Conservation (phyloP, 2,888 invertebrate genomes). For the Platycheirus rosarum region DNA sequence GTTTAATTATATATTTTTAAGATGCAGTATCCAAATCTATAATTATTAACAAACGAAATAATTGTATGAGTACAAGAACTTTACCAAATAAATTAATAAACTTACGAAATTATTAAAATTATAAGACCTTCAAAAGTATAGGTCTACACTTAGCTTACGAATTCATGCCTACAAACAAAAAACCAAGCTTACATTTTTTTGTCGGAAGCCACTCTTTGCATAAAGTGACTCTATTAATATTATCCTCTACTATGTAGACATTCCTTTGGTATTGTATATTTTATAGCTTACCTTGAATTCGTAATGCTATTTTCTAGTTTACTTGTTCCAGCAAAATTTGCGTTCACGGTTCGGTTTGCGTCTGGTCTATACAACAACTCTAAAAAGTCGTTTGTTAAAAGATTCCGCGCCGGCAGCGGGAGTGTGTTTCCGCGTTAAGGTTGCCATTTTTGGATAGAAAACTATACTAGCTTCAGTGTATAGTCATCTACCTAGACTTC, state of each 20-base stretch:
- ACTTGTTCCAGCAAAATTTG: slow-evolving; percentile 23
- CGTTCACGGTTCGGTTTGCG: slow-evolving; percentile 7
- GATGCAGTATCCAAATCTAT: too few relatives aligned
- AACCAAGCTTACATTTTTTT: too few relatives aligned
- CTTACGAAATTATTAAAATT: too few relatives aligned
- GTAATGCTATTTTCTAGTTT: slow-evolving; percentile 32
- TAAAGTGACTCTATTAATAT: slow-evolving; percentile 33
- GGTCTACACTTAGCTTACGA: too few relatives aligned
- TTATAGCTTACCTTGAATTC: slow-evolving; percentile 31
- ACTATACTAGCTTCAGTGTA: background rate
- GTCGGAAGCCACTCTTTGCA: too few relatives aligned
- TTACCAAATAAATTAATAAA: too few relatives aligned
- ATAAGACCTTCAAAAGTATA: too few relatives aligned
- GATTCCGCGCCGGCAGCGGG: background rate
- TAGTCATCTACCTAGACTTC: slow-evolving; percentile 16
- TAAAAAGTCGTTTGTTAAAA: slow-evolving; percentile 37
- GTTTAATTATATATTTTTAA: too few relatives aligned
- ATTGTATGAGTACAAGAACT: too few relatives aligned
- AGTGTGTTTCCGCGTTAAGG: slow-evolving; percentile 41
- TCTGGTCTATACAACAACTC: slow-evolving; percentile 1
- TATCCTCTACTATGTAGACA: slow-evolving; percentile 12
- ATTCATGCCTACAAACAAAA: too few relatives aligned
- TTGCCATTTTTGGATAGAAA: slow-evolving; percentile 15
- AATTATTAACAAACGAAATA: too few relatives aligned
- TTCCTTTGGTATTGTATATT: slow-evolving; percentile 16